Base-by-base conservation (phyloP, 1,140 invertebrate genomes). In the Penaeus vannamei region DNA sequence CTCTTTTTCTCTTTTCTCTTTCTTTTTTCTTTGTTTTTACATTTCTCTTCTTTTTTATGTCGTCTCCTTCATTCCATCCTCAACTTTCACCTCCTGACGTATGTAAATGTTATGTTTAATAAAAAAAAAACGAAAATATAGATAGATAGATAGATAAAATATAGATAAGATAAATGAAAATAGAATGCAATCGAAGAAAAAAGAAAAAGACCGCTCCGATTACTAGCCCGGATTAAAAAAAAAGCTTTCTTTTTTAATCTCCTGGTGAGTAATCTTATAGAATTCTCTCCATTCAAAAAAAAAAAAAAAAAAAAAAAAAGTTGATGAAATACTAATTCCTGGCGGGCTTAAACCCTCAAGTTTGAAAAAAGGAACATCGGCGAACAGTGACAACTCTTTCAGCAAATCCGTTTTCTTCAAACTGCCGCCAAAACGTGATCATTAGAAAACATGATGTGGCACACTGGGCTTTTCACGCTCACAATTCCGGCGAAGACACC, bases 401-500 rank as follows among this genome's bases (percentile, higher is more conserved):
- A 89, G 69, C 22, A 84, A 89, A 89, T 85, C 83, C 82, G 72
- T 79, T 79, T 84, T 64, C 80, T 83, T 85, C 77, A 69, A 84
- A 53, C 59, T 85, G 62, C 66, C 81, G 53, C 46, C 82, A 29
- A 69, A 85, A 85, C 82, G 82, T 89, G 87, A 89, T 89, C 87
- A 89, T 89, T 89, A 89, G 64, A 77, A 89, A 89, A 80, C 87
- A 89, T 89, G 87, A 89, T 89, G 83, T 46, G 42, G 87, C 87
- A 89, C 26, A 89, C 82, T 32, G 59, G 10, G 72, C 61, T 66
- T 89, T 85, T 80, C 69, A 60, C 66, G 69, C 66, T n/a, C 26
- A 62, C 86, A 64, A 79, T 23, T 29, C 82, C 29, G 29, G 81
- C 81, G 29, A 32, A 84, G 59, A 60, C 29, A 32, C 62, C 81